These are phyloP conservation scores for Menidia beryllina DNA, from an alignment of 2,113 vertebrate species.

Conservation along the genomic window DNA sequence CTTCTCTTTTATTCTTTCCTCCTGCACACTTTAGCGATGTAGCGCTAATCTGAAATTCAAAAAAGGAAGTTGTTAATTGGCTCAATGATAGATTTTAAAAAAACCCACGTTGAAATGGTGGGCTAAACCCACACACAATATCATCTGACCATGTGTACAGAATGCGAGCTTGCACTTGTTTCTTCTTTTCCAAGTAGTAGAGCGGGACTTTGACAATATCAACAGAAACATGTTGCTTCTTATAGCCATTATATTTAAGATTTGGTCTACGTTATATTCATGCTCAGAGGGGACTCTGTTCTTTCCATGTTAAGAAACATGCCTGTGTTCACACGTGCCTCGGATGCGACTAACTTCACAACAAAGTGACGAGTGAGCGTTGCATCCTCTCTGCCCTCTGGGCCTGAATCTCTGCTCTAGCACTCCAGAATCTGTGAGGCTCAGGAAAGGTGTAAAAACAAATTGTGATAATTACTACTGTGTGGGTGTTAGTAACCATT, in stretches of 20 bases:
- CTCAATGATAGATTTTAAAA: constrained; percentile 3
- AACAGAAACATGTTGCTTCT: neutral
- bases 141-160: constrained; percentile 3
- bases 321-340: constrained; percentile 45
- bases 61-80: constrained; percentile 30
- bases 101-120: constrained; percentile 28
- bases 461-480: constrained; percentile 66
- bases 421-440: constrained; percentile 54
- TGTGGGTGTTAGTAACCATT: constrained; percentile 45
- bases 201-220: neutral
- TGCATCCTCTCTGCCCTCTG: constrained; percentile 33
- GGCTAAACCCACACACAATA: constrained; percentile 22
- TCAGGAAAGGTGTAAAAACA: constrained; percentile 57
- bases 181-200: neutral
- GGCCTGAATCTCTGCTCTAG: constrained; percentile 34
- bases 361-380: constrained; percentile 42
- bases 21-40: constrained; percentile 44
- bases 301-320: constrained; percentile 10
- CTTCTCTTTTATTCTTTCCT: constrained; percentile 24
- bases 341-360: constrained; percentile 1
- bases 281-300: constrained; percentile 8
- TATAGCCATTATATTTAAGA: constrained; percentile 24
- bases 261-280: neutral
- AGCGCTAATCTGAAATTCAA: constrained; percentile 35
- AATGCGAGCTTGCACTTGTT: neutral